Evolutionary conservation across 2,113 vertebrate species (phyloP), one percentile per base, ranked within the genome.

Genomic region (Oreochromis tanganicae): DNA sequence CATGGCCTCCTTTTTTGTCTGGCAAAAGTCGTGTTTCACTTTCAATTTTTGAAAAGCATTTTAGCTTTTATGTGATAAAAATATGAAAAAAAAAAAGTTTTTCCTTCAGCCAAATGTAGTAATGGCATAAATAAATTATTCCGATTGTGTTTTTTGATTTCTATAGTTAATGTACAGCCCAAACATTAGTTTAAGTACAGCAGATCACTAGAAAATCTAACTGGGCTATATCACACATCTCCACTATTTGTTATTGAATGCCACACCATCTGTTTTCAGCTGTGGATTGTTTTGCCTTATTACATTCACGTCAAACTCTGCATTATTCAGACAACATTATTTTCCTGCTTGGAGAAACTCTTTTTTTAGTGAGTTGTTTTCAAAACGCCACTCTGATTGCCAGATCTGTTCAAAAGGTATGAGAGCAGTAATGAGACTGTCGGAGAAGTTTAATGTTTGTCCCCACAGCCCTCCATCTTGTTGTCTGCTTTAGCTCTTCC

Each of bases 361-460:
- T 59, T 36, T 55, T 71, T 85, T 88, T 24, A 83, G 73, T 41
- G 83, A 86, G 86, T 81, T 24, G 73, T 82, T 92, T 89, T 90
- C 71, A 92, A 92, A 92, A 87, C 75, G 83, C 71, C 88, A 87
- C 87, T 81, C 68, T 80, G 84, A 88, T 92, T 89, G 89, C 79
- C 85, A 55, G 87, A 83, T 89, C 80, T 89, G 88, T 86, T 92
- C 46, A 86, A 63, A 90, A 87, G 81, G 75, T 81, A 87, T 29
- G 83, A 71, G 66, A 55, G 27, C 86, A 66, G 87, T 84, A 87
- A 93, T 91, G 79, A 92, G 87, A 84, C 32, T 14, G 73, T 85
- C 85, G 81, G 83, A 86, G 57, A 81, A 84, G 59, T 81, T 86
- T 36, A 85, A 87, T 84, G 82, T 91, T 79, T 79, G 82, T 63